Conservation (phyloP, 2,113 vertebrate genomes). For the Hippocampus guttulatus region DNA sequence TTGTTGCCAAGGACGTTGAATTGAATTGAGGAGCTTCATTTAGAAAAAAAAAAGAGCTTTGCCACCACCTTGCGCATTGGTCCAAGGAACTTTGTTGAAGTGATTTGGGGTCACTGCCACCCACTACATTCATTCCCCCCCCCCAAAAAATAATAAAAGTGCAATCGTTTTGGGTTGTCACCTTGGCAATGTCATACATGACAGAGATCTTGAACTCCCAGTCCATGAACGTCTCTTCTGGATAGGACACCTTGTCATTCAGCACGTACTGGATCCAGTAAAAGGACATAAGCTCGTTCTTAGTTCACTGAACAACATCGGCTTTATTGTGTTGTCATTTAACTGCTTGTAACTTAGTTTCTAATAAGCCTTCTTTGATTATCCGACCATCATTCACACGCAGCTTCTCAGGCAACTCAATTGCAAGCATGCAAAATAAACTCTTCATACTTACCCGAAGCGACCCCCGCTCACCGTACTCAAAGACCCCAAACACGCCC, state of each 20-base stretch:
- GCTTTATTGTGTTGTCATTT: not conserved
- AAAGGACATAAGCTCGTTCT: not conserved
- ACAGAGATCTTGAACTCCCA: conserved; percentile 98
- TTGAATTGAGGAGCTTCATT: too few relatives aligned
- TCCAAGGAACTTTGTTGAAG: too few relatives aligned
- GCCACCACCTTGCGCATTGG: too few relatives aligned
- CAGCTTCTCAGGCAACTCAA: not conserved
- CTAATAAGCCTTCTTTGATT: too few relatives aligned
- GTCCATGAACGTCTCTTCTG: conserved; percentile 96
- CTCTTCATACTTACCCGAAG: conserved; percentile 75
- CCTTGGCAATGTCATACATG: conserved; percentile 97
- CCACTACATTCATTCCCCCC: too few relatives aligned
- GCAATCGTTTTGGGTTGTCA: conserved; percentile 43
- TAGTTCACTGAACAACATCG: not conserved
- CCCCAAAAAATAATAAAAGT: too few relatives aligned
- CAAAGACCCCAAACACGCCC: conserved; percentile 85
- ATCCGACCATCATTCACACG: not conserved
- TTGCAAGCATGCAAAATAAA: too few relatives aligned
- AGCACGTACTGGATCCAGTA: conserved; percentile 80
- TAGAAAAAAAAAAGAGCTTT: too few relatives aligned
- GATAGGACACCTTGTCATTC: conserved; percentile 92
- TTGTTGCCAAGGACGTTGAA: too few relatives aligned
- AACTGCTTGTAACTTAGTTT: not conserved
- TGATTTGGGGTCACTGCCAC: too few relatives aligned
- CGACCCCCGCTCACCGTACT: conserved; percentile 91